These are phyloP conservation scores for Rousettus leschenaultii DNA, from an alignment of 2,113 vertebrate species.

Conservation along the genomic window DNA sequence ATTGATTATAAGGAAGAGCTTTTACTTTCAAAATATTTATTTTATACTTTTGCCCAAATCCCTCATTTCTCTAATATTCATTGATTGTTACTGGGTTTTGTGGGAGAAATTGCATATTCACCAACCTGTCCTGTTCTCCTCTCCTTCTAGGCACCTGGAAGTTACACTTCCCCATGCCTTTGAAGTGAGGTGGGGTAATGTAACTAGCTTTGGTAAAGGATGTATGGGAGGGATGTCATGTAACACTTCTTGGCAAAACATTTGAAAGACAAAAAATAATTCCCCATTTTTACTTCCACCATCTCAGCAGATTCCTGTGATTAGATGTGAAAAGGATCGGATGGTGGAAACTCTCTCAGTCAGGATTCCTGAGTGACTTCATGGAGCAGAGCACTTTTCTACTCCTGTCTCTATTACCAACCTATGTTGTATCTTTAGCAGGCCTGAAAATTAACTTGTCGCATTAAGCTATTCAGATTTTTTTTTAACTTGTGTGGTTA, in stretches of 20 bases:
- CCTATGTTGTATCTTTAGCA: neutral
- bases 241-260: neutral
- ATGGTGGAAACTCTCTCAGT: accelerated
- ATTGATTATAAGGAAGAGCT: neutral
- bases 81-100: neutral
- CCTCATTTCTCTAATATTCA: neutral
- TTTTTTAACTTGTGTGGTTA: neutral
- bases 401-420: neutral
- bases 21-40: neutral
- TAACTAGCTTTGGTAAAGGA: neutral
- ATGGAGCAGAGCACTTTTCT: neutral
- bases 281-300: neutral
- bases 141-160: neutral
- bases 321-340: neutral
- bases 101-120: neutral
- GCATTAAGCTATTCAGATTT: neutral
- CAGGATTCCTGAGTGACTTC: neutral
- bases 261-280: neutral
- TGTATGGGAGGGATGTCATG: neutral
- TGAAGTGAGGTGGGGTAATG: neutral
- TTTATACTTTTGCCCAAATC: neutral
- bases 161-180: accelerated
- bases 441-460: neutral
- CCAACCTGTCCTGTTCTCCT: neutral
- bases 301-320: neutral